Percentiles rank a stretch among this genome's conserved stretches.
phyloP scores from a whole-genome alignment of 2,797 vertebrate genomes.

The Sebastes hubbsi region DNA sequence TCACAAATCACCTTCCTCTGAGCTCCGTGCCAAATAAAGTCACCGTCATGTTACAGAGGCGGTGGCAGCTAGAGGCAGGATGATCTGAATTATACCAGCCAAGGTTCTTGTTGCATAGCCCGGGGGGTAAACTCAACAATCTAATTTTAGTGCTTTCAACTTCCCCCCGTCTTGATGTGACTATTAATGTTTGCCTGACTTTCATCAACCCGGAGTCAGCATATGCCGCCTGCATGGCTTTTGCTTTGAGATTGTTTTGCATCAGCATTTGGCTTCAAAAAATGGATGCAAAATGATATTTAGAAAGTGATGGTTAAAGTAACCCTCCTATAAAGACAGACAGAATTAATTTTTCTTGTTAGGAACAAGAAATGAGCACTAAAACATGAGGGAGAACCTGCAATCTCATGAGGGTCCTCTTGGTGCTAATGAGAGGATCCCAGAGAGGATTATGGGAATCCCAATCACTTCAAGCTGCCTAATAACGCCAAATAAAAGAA shows the following conservation, averaged over 20 bases:
- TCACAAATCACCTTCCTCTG: slow-evolving; percentile 28
- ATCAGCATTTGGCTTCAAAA: background rate
- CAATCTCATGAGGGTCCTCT: background rate
- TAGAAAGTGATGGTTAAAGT: background rate
- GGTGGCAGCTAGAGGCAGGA: slow-evolving; percentile 20
- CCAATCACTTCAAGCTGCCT: slow-evolving; percentile 1
- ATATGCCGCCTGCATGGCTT: background rate
- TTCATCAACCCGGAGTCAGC: background rate
- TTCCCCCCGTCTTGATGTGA: background rate
- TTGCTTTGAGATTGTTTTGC: background rate
- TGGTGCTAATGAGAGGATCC: slow-evolving; percentile 9
- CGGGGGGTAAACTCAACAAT: slow-evolving; percentile 32
- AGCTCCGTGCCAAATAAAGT: slow-evolving; percentile 28
- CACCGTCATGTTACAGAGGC: slow-evolving; percentile 6
- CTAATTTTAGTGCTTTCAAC: slow-evolving; percentile 50
- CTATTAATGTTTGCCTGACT: slow-evolving; percentile 1
- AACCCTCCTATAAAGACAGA: background rate
- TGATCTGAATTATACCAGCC: slow-evolving; percentile 35
- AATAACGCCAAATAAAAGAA: slow-evolving; percentile 2
- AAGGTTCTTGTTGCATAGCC: slow-evolving; percentile 39
- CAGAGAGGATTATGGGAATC: slow-evolving; percentile 24
- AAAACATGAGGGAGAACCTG: background rate
- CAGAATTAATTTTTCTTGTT: background rate
- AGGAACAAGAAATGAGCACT: background rate
- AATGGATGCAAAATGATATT: background rate